phyloP scores from a whole-genome alignment of 2,888 invertebrate genomes.

The Drosophila algonquin region DNA sequence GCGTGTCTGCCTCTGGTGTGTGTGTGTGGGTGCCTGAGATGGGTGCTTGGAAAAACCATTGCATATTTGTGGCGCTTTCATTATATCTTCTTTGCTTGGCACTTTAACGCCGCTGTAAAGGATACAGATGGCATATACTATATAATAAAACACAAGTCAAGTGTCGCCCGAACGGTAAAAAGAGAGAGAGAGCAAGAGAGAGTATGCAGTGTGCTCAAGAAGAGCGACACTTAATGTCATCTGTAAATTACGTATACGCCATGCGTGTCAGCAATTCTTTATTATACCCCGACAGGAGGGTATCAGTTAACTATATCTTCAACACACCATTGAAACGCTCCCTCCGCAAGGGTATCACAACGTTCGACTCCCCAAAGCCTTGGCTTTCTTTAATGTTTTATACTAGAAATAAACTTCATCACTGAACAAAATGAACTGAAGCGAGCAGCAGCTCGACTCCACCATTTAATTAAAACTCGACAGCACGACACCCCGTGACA shows the following conservation, averaged over 20 bases:
- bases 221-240: slow-evolving; percentile 18
- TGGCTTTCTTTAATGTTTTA: background rate
- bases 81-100: slow-evolving; percentile 67
- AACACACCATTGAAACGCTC: background rate
- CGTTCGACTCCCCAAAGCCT: background rate
- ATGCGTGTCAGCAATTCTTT: slow-evolving; percentile 46
- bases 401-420: slow-evolving; percentile 49
- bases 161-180: slow-evolving; percentile 46
- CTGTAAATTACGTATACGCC: slow-evolving; percentile 70
- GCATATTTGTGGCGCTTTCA: slow-evolving; percentile 73
- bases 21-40: slow-evolving; percentile 31
- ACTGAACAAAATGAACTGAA: slow-evolving; percentile 59
- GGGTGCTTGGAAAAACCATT: slow-evolving; percentile 17
- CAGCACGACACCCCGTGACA: slow-evolving; percentile 28
- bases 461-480: slow-evolving; percentile 72
- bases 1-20: slow-evolving; percentile 26
- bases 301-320: background rate
- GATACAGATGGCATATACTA: slow-evolving; percentile 50
- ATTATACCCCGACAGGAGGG: slow-evolving; percentile 6
- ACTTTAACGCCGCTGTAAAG: slow-evolving; percentile 70
- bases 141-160: slow-evolving; percentile 67
- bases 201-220: background rate
- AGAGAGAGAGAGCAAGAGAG: background rate
- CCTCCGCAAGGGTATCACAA: background rate
- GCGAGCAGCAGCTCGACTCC: slow-evolving; percentile 13